A percentile compares a stretch with the other conserved stretches of the same genome.
These are phyloP conservation scores for Saxidomus purpurata DNA, from an alignment of 1,140 invertebrate species.

Conservation along the genomic window DNA sequence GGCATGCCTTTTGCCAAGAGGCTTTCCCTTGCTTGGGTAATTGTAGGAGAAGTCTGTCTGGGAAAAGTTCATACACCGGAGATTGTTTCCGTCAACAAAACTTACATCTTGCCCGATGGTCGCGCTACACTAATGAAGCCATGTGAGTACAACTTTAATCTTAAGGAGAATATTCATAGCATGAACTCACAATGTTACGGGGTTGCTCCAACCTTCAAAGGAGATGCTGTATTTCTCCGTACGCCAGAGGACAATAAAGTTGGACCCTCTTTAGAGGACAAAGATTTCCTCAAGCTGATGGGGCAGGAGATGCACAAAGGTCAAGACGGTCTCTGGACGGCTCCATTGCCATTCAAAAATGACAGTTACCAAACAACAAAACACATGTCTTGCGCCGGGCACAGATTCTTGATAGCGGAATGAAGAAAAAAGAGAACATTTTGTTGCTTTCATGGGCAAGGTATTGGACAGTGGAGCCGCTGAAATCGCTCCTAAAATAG, in stretches of 20 bases:
- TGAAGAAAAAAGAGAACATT: conserved; percentile 41
- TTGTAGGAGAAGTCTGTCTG: conserved; percentile 53
- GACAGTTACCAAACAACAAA: conserved; percentile 61
- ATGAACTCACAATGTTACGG: not conserved
- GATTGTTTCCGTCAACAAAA: not conserved
- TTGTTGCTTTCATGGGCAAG: conserved; percentile 40
- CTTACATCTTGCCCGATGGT: not conserved
- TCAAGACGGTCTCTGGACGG: conserved; percentile 41
- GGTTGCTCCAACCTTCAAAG: no score
- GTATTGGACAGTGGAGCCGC: conserved; percentile 8
- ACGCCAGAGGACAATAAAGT: not conserved
- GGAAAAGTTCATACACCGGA: not conserved
- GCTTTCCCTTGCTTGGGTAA: conserved; percentile 42
- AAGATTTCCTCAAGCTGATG: conserved; percentile 64
- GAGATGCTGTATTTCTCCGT: not conserved
- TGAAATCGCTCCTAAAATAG: conserved; percentile 40
- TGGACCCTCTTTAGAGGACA: conserved; percentile 51
- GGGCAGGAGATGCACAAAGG: conserved; percentile 38
- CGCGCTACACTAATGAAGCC: not conserved
- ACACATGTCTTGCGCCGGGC: not conserved
- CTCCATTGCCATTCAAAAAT: conserved; percentile 59
- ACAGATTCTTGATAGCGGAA: not conserved
- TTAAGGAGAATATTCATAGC: not conserved
- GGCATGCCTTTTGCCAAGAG: conserved; percentile 49
- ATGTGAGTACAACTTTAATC: not conserved